Evolutionary conservation across 1,140 invertebrate species (phyloP), one percentile per base, ranked within the genome.

Genomic region (Trichonephila clavata): DNA sequence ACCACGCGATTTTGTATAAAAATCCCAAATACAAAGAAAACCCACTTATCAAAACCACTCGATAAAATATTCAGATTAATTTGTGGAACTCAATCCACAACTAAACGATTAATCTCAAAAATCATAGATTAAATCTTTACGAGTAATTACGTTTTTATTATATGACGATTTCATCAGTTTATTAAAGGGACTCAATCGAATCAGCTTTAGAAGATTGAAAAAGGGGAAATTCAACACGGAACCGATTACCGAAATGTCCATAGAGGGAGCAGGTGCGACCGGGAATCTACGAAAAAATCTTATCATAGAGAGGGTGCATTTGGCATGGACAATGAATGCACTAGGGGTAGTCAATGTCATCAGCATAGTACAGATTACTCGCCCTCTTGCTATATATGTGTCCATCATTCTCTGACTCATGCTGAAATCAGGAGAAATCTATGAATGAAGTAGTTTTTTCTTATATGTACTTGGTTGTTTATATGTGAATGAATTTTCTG

Each of bases 291-390:
- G 68, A 77, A 77, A 77, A 32, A 77, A 77, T 77, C 68, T 77
- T 77, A 77, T 77, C 68, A 77, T 7, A 18, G 27, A 32, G 27
- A 13, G 68, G 68, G 68, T 77, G 68, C 27, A 61, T 61, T 61
- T 21, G 60, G 60, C 16, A 21, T 5, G 60, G 60, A 39, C 68
- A 27, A 32, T 77, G 24, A 27, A 32, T 77, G 24, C 32, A 27
- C 68, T 39, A 6, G 68, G 27, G 27, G 68, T 27, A 32, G 68
- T 13, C 13, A 32, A 32, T 77, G 68, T 77, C 68, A 77, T 77
- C 68, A 77, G 68, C 32, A 39, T 27, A 27, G 68, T 77, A 77
- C 68, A 77, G 68, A 77, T 77, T 77, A 77, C 68, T 77, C 68
- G 68, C 18, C 68, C 27, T 27, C 68, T 27, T 14, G 32, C 24